A percentile compares a stretch with the other conserved stretches of the same genome.
These are phyloP conservation scores for Xiphophorus birchmanni DNA, from an alignment of 2,797 vertebrate species.

Conservation along the genomic window DNA sequence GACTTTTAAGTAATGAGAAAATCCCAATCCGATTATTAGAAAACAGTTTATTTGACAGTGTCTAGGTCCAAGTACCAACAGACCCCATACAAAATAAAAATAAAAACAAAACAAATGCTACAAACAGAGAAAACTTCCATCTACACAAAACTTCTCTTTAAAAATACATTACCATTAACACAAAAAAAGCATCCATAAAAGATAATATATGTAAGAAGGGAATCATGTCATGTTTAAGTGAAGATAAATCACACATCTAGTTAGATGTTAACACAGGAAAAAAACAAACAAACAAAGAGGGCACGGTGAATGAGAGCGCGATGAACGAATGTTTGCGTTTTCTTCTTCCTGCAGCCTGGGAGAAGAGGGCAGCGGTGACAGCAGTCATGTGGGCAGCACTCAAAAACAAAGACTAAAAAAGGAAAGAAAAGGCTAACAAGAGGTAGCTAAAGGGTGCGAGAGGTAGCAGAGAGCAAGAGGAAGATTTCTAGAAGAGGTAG, in stretches of 20 bases:
- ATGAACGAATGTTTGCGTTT: conserved; percentile 33
- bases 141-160: conserved; percentile 84
- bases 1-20: not conserved
- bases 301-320: conserved; percentile 22
- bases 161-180: conserved; percentile 85
- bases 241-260: conserved; percentile 63
- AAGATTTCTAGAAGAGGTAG: conserved; percentile 79
- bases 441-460: conserved; percentile 72
- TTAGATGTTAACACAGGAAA: conserved; percentile 30
- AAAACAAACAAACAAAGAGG: conserved; percentile 6
- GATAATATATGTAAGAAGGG: conserved; percentile 68
- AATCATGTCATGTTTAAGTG: conserved; percentile 63
- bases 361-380: conserved; percentile 67
- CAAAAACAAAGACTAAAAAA: conserved; percentile 9
- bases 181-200: conserved; percentile 74
- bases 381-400: conserved; percentile 76
- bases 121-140: conserved; percentile 78
- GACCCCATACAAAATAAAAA: conserved; percentile 74
- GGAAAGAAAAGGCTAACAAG: conserved; percentile 38
- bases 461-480: conserved; percentile 71
- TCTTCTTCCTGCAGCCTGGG: conserved; percentile 45
- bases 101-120: conserved; percentile 71
- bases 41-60: conserved; percentile 84
- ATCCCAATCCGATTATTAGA: conserved; percentile 55
- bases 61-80: conserved; percentile 82